Evolutionary conservation across 2,113 vertebrate genomes (phyloP), one percentile per base, ranked within the genome.

Genomic region (Amphiprion ocellaris): DNA sequence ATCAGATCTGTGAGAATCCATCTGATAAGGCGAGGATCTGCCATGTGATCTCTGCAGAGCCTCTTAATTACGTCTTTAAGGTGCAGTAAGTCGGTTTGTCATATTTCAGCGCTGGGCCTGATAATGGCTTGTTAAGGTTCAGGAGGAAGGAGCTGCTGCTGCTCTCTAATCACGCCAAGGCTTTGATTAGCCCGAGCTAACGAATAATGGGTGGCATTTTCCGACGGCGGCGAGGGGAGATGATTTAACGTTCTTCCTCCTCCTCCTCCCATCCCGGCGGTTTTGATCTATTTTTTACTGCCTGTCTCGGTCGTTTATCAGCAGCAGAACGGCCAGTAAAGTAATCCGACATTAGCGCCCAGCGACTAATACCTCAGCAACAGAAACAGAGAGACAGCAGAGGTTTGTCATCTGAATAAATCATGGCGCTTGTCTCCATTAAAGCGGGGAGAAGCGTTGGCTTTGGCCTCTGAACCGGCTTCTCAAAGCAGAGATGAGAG

Each of bases 251-350:
- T 80, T 81, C 80, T 82, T 30, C 30, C 5, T 62, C 74, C 69
- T 74, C 73, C 62, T 60, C 74, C 33, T 58, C 76, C 81, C 79
- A 74, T 90, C 88, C 91, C 91, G 71, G 87, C 50, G 90, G 93
- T 94, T 94, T 92, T 94, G 92, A 94, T 95, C 91, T 92, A 92
- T 93, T 90, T 94, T 95, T 94, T 94, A 94, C 90, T 72, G 92
- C 91, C 88, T 84, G 86, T 92, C 92, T 91, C 79, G 82, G 90
- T 92, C 92, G 78, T 94, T 94, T 88, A 94, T 94, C 92, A 94
- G 50, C 62, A 69, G 86, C 86, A 85, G 91, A 94, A 93, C 84
- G 91, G 90, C 88, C 61, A 86, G 83, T 89, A 90, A 92, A 93
- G 93, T 94, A 91, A 94, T 93, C 85, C 91, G 92, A 92, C 94